These are phyloP conservation scores for Brachionus koreanus DNA, from an alignment of 1,140 invertebrate genomes.

Conservation along the genomic window DNA sequence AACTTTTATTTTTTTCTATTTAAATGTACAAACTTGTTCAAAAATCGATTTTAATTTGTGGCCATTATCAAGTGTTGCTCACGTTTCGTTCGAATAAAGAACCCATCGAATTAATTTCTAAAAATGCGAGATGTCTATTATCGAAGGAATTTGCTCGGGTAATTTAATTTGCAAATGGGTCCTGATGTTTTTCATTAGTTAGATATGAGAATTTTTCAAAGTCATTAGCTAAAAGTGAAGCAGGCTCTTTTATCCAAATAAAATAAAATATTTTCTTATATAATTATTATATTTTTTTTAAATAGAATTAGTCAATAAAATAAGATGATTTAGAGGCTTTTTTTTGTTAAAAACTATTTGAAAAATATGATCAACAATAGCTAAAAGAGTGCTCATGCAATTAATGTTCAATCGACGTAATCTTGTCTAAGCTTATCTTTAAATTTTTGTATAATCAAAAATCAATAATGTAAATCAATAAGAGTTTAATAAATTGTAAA, in stretches of 20 bases:
- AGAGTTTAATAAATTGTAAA: conserved; percentile 1
- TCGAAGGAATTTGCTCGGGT: background rate
- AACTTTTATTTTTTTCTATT: background rate
- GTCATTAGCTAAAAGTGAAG: no score
- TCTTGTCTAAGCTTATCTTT: conserved; percentile 1
- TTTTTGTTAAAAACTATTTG: no score
- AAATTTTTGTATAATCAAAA: conserved; percentile 3
- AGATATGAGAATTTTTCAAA: no score
- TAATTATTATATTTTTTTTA: no score
- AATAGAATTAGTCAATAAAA: no score
- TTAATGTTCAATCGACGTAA: background rate
- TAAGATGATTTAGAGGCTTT: no score
- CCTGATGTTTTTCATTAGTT: background rate
- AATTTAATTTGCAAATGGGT: background rate
- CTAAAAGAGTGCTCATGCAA: background rate
- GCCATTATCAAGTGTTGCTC: background rate
- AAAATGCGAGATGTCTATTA: background rate
- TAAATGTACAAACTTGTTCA: background rate
- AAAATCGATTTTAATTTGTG: background rate
- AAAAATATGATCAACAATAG: no score
- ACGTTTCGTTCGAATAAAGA: background rate
- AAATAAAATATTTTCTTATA: no score
- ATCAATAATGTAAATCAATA: conserved; percentile 10
- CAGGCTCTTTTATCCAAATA: no score
- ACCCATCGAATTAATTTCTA: background rate